Percentiles rank a stretch among this genome's conserved stretches.
These are phyloP conservation scores for Hetaerina titia DNA, from an alignment of 2,888 invertebrate species.

Conservation along the genomic window DNA sequence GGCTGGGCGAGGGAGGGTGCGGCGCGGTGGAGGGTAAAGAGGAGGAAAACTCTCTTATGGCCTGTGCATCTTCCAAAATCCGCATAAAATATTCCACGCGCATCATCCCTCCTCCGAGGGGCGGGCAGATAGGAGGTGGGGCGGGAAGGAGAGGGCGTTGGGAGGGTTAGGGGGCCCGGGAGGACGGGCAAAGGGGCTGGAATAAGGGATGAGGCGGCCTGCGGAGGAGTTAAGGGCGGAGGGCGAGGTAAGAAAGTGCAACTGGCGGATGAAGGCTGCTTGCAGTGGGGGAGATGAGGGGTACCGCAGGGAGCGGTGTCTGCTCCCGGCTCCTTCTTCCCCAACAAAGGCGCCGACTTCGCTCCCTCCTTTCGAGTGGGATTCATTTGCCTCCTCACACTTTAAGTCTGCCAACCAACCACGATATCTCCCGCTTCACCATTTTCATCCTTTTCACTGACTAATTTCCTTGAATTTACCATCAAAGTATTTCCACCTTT, in stretches of 20 bases:
- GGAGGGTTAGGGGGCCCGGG: not conserved
- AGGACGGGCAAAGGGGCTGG: not conserved
- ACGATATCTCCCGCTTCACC: too few species aligned
- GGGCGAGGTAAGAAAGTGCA: not conserved
- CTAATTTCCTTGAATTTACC: too few species aligned
- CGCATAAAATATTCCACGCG: conserved; percentile 44
- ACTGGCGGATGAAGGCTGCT: not conserved
- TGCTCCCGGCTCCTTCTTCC: not conserved
- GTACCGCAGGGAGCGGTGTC: not conserved
- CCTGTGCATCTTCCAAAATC: conserved; percentile 39
- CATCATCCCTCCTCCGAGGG: not conserved
- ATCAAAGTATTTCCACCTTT: too few species aligned
- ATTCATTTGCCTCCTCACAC: not conserved
- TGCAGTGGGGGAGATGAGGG: too few species aligned
- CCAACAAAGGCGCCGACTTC: not conserved
- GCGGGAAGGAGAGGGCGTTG: not conserved
- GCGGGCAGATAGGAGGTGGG: not conserved
- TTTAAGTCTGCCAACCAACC: not conserved
- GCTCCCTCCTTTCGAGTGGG: too few species aligned
- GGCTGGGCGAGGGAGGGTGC: not conserved
- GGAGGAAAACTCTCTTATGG: not conserved
- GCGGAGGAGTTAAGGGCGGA: too few species aligned
- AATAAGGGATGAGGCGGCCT: not conserved
- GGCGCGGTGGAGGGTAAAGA: not conserved
- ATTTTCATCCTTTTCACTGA: too few species aligned